Evolutionary conservation across 1,140 invertebrate genomes (phyloP), one percentile per base, ranked within the genome.

Genomic region (Drosophila ironensis): DNA sequence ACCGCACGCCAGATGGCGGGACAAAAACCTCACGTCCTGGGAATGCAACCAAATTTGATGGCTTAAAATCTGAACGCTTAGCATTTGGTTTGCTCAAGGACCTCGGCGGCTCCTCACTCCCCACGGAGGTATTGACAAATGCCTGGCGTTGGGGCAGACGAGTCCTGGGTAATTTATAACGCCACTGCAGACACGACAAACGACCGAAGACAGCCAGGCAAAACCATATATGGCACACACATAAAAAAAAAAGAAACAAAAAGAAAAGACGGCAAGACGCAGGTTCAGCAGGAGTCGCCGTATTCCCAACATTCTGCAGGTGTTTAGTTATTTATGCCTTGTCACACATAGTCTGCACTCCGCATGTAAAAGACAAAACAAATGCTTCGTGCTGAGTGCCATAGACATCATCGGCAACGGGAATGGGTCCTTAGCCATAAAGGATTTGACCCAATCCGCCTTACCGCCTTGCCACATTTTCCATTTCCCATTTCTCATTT

Each of bases 291-390:
- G 66, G 61, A 56, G 51, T 57, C 46, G 33, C 25, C 40, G 59
- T 68, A 37, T 22, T 25, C 63, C 45, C 68, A 61, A 68, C 68
- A 77, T 73, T 84, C 64, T 80, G 80, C 80, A 84, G 80, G 80
- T 84, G 81, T 84, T 84, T 86, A 86, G 80, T 74, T 84, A 84
- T 84, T 84, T 86, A 84, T 84, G 80, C 70, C 80, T 86, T 86
- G 78, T 78, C 80, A 70, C 73, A 73, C 77, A 54, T 77, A 56
- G 60, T 69, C 60, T 61, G 54, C 60, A 72, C 47, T 72, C 42
- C 53, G 47, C 51, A 69, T 73, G 53, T 52, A 14, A 54, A 69
- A 56, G 25, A 57, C 66, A 74, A 72, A 86, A 86, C 78, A 84
- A 84, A 84, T 73, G 69, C 63, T 42, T 56, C 35, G 19, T 54